These are phyloP conservation scores for Anagyrus pseudococci DNA, from an alignment of 2,888 invertebrate genomes.

Conservation along the genomic window DNA sequence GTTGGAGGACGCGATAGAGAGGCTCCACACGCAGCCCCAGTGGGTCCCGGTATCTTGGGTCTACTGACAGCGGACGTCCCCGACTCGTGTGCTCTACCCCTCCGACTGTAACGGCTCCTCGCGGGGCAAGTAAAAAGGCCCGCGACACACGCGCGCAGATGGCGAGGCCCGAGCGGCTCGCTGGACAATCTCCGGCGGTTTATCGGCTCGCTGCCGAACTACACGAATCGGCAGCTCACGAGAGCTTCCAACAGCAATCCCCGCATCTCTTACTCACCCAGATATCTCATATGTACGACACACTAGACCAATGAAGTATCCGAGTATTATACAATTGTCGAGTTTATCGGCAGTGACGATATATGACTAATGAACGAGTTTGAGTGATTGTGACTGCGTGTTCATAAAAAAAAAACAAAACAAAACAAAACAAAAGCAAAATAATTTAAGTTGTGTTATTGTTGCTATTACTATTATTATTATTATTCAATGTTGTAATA, in stretches of 20 bases:
- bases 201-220: not conserved
- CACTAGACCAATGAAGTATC: slow-evolving; percentile 47
- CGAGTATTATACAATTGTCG: slow-evolving; percentile 33
- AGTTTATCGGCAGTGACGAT: slow-evolving; percentile 30
- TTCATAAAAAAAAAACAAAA: slow-evolving; percentile 51
- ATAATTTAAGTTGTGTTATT: not conserved
- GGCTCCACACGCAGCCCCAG: slow-evolving; percentile 89
- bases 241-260: not conserved
- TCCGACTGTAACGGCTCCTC: slow-evolving; percentile 57
- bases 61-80: slow-evolving; percentile 75
- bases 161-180: not conserved
- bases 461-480: slow-evolving; percentile 35
- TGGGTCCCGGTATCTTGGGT: slow-evolving; percentile 99
- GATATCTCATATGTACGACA: slow-evolving; percentile 32
- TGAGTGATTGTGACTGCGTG: slow-evolving; percentile 56
- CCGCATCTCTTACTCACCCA: not conserved
- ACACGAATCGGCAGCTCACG: not conserved
- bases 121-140: slow-evolving; percentile 52
- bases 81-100: slow-evolving; percentile 48
- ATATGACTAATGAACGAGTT: slow-evolving; percentile 39
- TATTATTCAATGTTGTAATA: slow-evolving; percentile 2
- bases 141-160: too few species aligned
- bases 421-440: slow-evolving; percentile 6
- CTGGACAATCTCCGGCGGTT: not conserved
- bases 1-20: slow-evolving; percentile 88